These are phyloP conservation scores for Forbesichthys agassizii DNA, from an alignment of 2,113 vertebrate species.

Conservation along the genomic window DNA sequence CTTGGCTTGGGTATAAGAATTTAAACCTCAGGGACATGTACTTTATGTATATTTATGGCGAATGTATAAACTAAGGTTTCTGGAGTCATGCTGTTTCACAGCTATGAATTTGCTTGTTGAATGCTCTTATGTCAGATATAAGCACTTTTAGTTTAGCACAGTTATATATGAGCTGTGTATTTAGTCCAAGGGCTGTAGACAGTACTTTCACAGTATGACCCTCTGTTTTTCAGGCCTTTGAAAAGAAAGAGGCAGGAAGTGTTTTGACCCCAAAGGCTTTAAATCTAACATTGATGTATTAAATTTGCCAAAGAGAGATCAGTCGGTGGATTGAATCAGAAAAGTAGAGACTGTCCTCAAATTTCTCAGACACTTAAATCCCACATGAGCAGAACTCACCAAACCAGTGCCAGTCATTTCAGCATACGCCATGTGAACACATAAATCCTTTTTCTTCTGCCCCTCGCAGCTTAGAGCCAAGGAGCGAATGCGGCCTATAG, in stretches of 20 bases:
- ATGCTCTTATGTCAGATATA: conserved; percentile 22
- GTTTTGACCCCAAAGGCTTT: conserved; percentile 42
- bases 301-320: conserved; percentile 67
- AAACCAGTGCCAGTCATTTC: conserved; percentile 57
- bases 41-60: conserved; percentile 56
- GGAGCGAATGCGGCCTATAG: conserved; percentile 34
- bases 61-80: conserved; percentile 41
- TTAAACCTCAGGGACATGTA: conserved; percentile 62
- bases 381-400: conserved; percentile 56
- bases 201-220: conserved; percentile 34
- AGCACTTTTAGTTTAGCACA: not conserved
- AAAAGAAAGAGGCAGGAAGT: conserved; percentile 45
- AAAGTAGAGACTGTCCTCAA: conserved; percentile 53
- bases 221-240: conserved; percentile 42
- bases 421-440: conserved; percentile 51
- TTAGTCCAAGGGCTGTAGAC: not conserved
- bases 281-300: conserved; percentile 56
- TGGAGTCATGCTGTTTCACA: conserved; percentile 29
- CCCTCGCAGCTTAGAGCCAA: conserved; percentile 57
- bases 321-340: conserved; percentile 63
- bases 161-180: conserved; percentile 11
- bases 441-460: conserved; percentile 62
- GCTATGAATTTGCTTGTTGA: conserved; percentile 29
- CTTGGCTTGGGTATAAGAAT: conserved; percentile 63
- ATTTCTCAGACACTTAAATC: conserved; percentile 69